Base-by-base conservation (phyloP, 1,140 invertebrate genomes). In the Drosophila pruinosa region DNA sequence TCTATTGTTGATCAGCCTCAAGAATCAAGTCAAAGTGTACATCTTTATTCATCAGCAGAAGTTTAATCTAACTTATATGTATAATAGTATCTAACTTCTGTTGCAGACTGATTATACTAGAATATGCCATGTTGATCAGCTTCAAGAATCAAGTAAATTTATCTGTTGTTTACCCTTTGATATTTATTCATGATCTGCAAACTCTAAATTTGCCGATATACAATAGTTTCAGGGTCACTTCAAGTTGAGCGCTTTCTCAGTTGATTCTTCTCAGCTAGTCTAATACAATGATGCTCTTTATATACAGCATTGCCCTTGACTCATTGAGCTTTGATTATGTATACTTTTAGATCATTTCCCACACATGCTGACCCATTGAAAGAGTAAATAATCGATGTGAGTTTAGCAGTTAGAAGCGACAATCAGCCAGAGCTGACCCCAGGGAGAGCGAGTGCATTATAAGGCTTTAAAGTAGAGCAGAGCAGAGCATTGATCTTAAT, bases 401-500 rank as follows among this genome's bases (percentile, higher is more conserved):
- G 31, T 34, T 34, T 26, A 12, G 6, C 1, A 14, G 14, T 34
- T 26, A 12, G 6, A 3, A 14, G 14, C n/a, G 26, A 50, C 19
- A 50, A 50, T 31, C 47, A 34, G n/a, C n/a, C n/a, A 34, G 26
- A 31, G 26, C 6, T 31, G 6, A 50, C 26, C 26, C 14, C 12
- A 47, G 22, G 43, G 21, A 6, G n/a, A 22, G 4, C 3, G 4
- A 38, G 31, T 38, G 50, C 50, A 53, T 36, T 38, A 34, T 10
- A 21, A 34, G 14, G 45, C 14, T 2, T 26, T 15, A 48, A 39
- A 54, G 19, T 14, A 15, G 19, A 59, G 45, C 22, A 12, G 31
- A 34, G 31, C 31, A 52, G 19, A 47, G 31, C 53, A 71, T 65
- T 71, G 68, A 65, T 59, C 57, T 59, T 65, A 71, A 72, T 78